phyloP scores from a whole-genome alignment of 2,888 invertebrate species.

The Heteropelma amictum region DNA sequence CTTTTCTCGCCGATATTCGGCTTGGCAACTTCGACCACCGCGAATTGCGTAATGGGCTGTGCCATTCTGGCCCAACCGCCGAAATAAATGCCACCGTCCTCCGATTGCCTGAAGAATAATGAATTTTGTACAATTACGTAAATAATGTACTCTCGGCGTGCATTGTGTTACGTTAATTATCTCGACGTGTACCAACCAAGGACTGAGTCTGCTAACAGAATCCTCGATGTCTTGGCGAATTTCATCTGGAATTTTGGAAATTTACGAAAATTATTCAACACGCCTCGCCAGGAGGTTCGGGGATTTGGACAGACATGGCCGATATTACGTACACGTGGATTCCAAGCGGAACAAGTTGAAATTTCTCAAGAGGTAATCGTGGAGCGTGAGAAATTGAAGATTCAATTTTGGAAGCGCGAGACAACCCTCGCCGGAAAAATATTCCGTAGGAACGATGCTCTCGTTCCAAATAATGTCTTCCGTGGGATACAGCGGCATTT shows the following conservation, averaged over 20 bases:
- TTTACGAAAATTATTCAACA: neutral
- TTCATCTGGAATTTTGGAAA: conserved; percentile 85
- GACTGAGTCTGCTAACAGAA: conserved; percentile 95
- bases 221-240: conserved; percentile 99
- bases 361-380: conserved; percentile 98
- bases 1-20: conserved; percentile 96
- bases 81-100: conserved; percentile 91
- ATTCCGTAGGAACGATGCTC: conserved; percentile 98
- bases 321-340: conserved; percentile 90
- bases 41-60: conserved; percentile 93
- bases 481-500: conserved; percentile 99
- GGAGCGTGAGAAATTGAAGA: conserved; percentile 97
- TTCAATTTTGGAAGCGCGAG: conserved; percentile 98
- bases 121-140: too few relatives aligned
- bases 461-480: conserved; percentile 99
- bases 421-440: conserved; percentile 97
- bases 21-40: conserved; percentile 96
- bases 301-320: neutral
- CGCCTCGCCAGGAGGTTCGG: neutral
- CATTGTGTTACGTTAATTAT: too few relatives aligned
- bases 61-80: conserved; percentile 99
- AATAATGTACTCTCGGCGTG: too few relatives aligned
- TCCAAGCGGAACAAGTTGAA: conserved; percentile 98
- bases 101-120: conserved; percentile 83
- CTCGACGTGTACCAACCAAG: conserved; percentile 87